phyloP scores from a whole-genome alignment of 2,113 vertebrate genomes.

The Arenaria interpres region DNA sequence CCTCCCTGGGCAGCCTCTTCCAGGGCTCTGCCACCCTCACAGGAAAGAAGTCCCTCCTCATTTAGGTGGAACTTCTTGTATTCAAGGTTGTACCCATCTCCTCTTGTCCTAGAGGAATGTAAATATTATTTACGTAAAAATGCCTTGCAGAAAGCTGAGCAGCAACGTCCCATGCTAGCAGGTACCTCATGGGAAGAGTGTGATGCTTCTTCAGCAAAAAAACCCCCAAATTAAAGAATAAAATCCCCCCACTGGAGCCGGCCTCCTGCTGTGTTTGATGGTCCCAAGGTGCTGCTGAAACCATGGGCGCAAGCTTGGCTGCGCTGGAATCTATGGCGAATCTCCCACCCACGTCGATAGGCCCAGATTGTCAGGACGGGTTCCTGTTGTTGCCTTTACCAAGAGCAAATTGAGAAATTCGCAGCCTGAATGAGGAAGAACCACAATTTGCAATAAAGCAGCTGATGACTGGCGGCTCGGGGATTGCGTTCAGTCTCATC shows the following conservation, averaged over 20 bases:
- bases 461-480: neutral
- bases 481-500: neutral
- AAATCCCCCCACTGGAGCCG: too few species aligned
- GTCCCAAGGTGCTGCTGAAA: neutral
- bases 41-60: too few species aligned
- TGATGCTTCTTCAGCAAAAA: neutral
- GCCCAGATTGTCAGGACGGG: neutral
- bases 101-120: neutral
- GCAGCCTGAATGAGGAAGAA: neutral
- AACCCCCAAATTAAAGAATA: neutral
- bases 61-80: too few species aligned
- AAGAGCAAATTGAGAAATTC: neutral
- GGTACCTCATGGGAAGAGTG: neutral
- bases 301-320: fast-evolving
- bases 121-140: neutral
- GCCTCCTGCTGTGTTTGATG: fast-evolving
- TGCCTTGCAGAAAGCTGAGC: neutral
- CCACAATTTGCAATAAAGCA: neutral
- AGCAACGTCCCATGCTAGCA: neutral
- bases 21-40: too few species aligned
- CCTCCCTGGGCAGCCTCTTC: too few species aligned
- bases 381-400: neutral
- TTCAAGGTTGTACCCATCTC: too few species aligned
- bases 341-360: neutral
- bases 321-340: neutral